A percentile compares a stretch with the other conserved stretches of the same genome.
phyloP scores from a whole-genome alignment of 2,113 vertebrate species.

The Pachypanchax playfairii region DNA sequence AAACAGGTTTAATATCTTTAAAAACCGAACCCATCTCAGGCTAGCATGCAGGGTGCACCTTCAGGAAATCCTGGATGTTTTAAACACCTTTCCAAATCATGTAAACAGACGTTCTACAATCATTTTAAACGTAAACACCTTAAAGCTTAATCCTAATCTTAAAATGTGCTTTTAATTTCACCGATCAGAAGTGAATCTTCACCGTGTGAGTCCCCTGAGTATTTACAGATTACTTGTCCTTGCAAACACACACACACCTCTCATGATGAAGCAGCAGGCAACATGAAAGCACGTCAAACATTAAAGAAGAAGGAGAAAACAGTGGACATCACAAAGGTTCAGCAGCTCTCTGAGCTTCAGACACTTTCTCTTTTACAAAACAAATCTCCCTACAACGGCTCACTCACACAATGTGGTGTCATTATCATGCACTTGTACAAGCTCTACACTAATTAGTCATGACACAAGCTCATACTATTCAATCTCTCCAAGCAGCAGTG shows the following conservation, averaged over 20 bases:
- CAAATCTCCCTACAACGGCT: slow-evolving; percentile 45
- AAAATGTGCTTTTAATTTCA: neutral
- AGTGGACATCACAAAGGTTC: slow-evolving; percentile 45
- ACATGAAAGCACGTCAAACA: slow-evolving; percentile 68
- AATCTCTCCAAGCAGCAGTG: slow-evolving; percentile 67
- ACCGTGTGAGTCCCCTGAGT: neutral
- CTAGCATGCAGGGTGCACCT: too few species aligned
- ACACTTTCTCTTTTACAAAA: slow-evolving; percentile 52
- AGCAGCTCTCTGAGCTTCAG: slow-evolving; percentile 29
- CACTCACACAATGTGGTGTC: slow-evolving; percentile 64
- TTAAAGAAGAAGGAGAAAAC: slow-evolving; percentile 48
- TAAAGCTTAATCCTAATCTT: neutral
- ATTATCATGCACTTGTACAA: slow-evolving; percentile 56
- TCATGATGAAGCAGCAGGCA: slow-evolving; percentile 44
- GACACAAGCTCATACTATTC: slow-evolving; percentile 68
- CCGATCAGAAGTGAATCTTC: neutral
- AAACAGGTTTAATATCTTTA: too few species aligned
- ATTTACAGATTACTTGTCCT: slow-evolving; percentile 16
- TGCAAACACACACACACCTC: slow-evolving; percentile 21
- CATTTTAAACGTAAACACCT: too few species aligned
- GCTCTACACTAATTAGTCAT: slow-evolving; percentile 73
- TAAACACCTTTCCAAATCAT: too few species aligned
- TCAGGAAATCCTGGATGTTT: too few species aligned
- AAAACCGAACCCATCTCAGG: too few species aligned
- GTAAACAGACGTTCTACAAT: too few species aligned